Evolutionary conservation across 2,888 invertebrate species (phyloP), one percentile per base, ranked within the genome.

Genomic region (Drosophila pseudotalamancana): DNA sequence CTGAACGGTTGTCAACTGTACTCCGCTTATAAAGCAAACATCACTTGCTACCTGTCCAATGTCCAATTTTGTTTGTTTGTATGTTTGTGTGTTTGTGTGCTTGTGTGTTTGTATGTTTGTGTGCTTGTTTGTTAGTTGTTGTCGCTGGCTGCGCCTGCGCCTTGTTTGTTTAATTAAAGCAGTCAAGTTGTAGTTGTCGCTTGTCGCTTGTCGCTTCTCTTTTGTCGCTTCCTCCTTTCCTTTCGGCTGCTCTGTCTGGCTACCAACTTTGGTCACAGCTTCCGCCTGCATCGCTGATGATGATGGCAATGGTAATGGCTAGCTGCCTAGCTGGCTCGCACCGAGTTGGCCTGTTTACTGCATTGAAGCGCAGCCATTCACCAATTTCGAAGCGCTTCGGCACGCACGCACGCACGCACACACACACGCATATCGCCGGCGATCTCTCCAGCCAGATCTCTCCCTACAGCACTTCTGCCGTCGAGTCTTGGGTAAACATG

Each of bases 191-290:
- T 51, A 60, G 53, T 60, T 59, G 70, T 54, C 49, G 70, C 50
- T 73, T 60, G 60, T 66, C 40, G 40, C 35, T 43, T 42, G 64
- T 42, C 53, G 63, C 50, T 50, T 49, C 55, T 12, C 46, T n/a
- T n/a, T n/a, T n/a, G n/a, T n/a, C n/a, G n/a, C n/a, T n/a, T n/a
- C n/a, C n/a, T n/a, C n/a, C n/a, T n/a, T n/a, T n/a, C n/a, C n/a
- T n/a, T n/a, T n/a, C n/a, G 63, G 29, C 29, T 19, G 43, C 27
- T 23, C 27, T 29, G 57, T 23, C 34, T 29, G 39, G 55, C 71
- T 87, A 64, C 82, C 81, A 87, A 87, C 79, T 82, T 82, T 82
- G 81, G 86, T 72, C 69, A 82, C 82, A 87, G 83, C 88, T 85
- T 87, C 87, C 86, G 88, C 72, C 63, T 54, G 49, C 51, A 64